These are phyloP conservation scores for Aphelenchoides bicaudatus DNA, from an alignment of 2,888 invertebrate genomes.

Conservation along the genomic window DNA sequence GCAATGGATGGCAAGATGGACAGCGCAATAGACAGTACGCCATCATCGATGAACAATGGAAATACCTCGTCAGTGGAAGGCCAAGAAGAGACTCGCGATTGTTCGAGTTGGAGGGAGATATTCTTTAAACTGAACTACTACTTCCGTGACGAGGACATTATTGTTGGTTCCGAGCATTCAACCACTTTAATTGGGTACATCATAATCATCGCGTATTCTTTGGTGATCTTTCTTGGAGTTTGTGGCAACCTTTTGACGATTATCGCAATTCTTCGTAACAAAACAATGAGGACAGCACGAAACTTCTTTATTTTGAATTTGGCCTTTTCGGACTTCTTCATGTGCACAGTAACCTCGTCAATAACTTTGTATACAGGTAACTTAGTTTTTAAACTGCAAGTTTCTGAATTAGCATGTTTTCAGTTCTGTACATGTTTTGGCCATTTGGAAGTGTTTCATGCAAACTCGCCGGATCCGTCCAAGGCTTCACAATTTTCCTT, in stretches of 20 bases:
- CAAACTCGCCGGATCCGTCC: conserved; percentile 79
- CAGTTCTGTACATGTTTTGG: conserved; percentile 72
- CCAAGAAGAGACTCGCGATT: conserved; percentile 2
- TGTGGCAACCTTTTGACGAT: conserved; percentile 83
- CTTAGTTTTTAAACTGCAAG: no score
- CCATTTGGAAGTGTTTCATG: conserved; percentile 78
- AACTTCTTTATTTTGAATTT: conserved; percentile 61
- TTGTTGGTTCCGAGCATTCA: conserved; percentile 50
- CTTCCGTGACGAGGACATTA: conserved; percentile 53
- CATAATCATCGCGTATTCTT: conserved; percentile 48
- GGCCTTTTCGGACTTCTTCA: conserved; percentile 57
- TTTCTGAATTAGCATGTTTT: conserved; percentile 82
- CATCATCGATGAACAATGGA: no score
- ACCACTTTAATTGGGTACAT: conserved; percentile 52
- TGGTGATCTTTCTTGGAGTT: conserved; percentile 78
- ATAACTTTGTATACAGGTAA: conserved; percentile 81
- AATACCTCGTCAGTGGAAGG: not conserved
- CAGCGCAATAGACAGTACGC: not conserved
- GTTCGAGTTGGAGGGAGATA: conserved; percentile 23
- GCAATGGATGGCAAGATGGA: not conserved
- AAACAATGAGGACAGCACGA: conserved; percentile 83
- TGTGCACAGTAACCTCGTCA: conserved; percentile 85
- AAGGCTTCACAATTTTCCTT: conserved; percentile 81
- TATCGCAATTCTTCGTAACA: conserved; percentile 74
- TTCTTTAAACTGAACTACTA: conserved; percentile 50